phyloP scores from a whole-genome alignment of 2,113 vertebrate genomes.

The Isurus oxyrinchus region DNA sequence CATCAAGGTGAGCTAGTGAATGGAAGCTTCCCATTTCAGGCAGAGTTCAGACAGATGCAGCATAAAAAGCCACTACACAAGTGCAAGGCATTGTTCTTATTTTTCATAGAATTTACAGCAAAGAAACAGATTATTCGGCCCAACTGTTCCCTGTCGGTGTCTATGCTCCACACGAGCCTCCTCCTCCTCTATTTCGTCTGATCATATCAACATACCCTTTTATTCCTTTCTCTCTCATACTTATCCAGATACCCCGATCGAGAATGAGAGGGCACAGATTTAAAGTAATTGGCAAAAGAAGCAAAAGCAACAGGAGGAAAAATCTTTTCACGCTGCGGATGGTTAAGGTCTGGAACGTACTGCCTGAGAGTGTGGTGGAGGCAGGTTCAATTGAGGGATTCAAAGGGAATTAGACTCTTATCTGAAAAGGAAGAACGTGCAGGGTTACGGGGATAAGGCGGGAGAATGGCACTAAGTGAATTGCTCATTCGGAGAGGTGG shows the following conservation, averaged over 20 bases:
- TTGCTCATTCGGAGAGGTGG: too few relatives aligned
- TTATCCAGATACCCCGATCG: not conserved
- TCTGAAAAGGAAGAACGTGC: too few relatives aligned
- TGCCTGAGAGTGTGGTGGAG: too few relatives aligned
- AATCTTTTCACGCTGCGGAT: too few relatives aligned
- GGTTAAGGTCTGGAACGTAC: too few relatives aligned
- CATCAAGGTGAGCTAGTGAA: not conserved
- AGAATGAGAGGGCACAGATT: too few relatives aligned
- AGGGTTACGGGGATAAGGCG: too few relatives aligned
- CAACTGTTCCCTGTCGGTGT: not conserved
- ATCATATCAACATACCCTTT: not conserved
- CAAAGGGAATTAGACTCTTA: too few relatives aligned
- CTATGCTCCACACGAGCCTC: not conserved
- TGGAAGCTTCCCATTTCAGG: not conserved
- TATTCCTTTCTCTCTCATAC: not conserved
- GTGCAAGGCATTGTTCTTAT: not conserved
- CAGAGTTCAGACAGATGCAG: not conserved
- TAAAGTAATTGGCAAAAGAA: too few relatives aligned
- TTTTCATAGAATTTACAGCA: not conserved
- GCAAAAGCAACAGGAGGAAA: too few relatives aligned
- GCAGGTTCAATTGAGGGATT: too few relatives aligned
- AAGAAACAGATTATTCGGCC: not conserved
- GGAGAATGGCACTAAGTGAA: too few relatives aligned
- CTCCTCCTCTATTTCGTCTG: not conserved
- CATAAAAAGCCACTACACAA: not conserved